phyloP scores from a whole-genome alignment of 2,797 vertebrate genomes.

The Rhinatrema bivittatum region DNA sequence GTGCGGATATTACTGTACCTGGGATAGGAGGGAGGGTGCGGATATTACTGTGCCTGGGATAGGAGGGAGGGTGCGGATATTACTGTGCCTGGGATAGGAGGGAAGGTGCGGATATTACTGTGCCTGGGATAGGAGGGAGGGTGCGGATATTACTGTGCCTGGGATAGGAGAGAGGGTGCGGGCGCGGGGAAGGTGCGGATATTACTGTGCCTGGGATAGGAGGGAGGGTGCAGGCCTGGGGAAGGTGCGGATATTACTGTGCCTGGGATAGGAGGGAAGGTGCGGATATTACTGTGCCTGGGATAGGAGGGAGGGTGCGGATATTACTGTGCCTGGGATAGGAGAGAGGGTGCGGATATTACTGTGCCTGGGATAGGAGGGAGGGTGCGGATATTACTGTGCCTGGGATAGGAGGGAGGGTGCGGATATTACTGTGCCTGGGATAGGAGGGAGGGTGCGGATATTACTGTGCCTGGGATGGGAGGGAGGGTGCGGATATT shows the following conservation, averaged over 20 bases:
- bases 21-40: too few relatives aligned
- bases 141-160: accelerated
- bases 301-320: neutral
- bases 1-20: too few relatives aligned
- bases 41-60: too few relatives aligned
- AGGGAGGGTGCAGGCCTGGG: too few relatives aligned
- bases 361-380: neutral
- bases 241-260: accelerated
- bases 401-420: accelerated
- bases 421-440: accelerated
- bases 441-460: neutral
- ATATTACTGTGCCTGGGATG: accelerated
- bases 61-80: too few relatives aligned
- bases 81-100: too few relatives aligned
- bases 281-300: accelerated
- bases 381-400: accelerated
- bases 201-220: accelerated
- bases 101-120: too few relatives aligned
- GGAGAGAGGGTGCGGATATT: accelerated
- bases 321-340: accelerated
- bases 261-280: accelerated
- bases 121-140: too few relatives aligned
- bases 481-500: accelerated
- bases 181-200: too few relatives aligned
- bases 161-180: neutral